Conservation (phyloP, 2,113 vertebrate species). For the Archilochus colubris region DNA sequence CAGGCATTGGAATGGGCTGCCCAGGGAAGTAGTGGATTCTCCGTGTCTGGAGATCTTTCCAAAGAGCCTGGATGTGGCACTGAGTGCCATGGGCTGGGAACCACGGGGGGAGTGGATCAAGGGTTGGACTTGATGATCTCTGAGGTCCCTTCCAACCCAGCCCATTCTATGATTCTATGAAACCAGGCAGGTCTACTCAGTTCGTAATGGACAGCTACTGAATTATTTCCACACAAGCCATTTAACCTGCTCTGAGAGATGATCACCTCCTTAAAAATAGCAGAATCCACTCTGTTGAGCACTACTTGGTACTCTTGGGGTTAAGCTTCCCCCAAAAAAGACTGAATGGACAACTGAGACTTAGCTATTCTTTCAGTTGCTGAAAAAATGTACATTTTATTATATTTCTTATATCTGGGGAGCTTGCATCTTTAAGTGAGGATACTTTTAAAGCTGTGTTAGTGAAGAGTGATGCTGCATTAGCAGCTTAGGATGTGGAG, state of each 20-base stretch:
- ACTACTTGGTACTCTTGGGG: slow-evolving; percentile 40
- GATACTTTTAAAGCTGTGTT: not conserved
- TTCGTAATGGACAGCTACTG: not conserved
- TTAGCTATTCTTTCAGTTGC: not conserved
- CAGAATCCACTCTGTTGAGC: not conserved
- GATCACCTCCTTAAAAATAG: not conserved
- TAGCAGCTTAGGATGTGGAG: not conserved
- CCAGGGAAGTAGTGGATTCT: too few species aligned
- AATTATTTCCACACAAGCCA: slow-evolving; percentile 40
- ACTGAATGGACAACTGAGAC: not conserved
- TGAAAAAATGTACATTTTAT: not conserved
- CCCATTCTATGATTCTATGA: not conserved
- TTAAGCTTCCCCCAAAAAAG: slow-evolving; percentile 10
- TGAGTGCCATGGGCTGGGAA: too few species aligned
- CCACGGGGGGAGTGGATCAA: too few species aligned
- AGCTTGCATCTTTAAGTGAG: not conserved
- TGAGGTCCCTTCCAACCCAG: not conserved
- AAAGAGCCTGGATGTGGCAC: too few species aligned
- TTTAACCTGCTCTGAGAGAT: slow-evolving; percentile 36
- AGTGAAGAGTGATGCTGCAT: not conserved
- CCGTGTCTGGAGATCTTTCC: too few species aligned
- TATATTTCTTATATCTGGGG: not conserved
- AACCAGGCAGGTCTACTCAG: slow-evolving; percentile 9
- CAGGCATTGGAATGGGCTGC: too few species aligned
- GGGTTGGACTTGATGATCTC: not conserved